Base-by-base conservation (phyloP, 1,140 invertebrate genomes). In the Zelostemma sp. region DNA sequence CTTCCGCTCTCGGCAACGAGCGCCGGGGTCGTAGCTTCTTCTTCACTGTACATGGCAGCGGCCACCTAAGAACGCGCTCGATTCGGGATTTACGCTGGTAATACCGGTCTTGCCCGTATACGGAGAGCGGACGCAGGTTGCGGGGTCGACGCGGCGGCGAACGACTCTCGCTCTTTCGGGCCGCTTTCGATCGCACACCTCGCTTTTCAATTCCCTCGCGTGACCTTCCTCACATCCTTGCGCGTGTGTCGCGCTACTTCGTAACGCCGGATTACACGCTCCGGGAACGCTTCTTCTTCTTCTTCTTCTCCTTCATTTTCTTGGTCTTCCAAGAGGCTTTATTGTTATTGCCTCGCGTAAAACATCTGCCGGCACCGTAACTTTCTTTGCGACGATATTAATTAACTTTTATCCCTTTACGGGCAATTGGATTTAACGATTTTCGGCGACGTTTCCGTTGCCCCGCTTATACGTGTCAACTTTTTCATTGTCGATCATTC, bases 161-260 rank as follows among this genome's bases (percentile, higher is more conserved):
- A 38, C 35, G 9, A 38, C 35, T 38, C 35, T 38, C 35, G 35
- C 35, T 38, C 9, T 38, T 38, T 38, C 35, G 35, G 12, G 35
- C 35, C 35, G 35, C 35, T 38, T 38, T 11, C 35, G 9, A 38
- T 38, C 35, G 9, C 35, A 25, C 35, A 14, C 35, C 35, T 38
- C 35, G 35, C 35, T 38, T 14, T 25, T 38, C 35, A 38, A 38
- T 38, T 25, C 21, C 21, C 35, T 11, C 35, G 12, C 12, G 35
- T 14, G 35, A 38, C 35, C 35, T 38, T 38, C 35, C 35, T 38
- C 35, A 14, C 35, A 38, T 38, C 35, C 35, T 38, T 38, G 35
- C 12, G 35, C 35, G 9, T 38, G 35, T 38, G 35, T 38, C 35
- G 35, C 35, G 12, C 12, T 38, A 25, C 21, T 8, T 38, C 35